These are phyloP conservation scores for Neofelis nebulosa DNA, from an alignment of 2,113 vertebrate species.

Conservation along the genomic window DNA sequence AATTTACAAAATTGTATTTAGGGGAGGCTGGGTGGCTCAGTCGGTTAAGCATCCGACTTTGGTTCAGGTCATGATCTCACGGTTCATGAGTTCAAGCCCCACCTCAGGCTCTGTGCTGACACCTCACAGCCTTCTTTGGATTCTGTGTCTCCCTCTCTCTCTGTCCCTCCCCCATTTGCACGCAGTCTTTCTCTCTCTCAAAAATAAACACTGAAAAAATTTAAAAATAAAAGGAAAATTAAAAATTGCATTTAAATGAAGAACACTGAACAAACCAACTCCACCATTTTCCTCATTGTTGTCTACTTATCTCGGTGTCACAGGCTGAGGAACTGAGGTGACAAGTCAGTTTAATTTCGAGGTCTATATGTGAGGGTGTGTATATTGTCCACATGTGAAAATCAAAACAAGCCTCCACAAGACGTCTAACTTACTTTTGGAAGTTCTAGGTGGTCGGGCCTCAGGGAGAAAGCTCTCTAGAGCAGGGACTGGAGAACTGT, in stretches of 20 bases:
- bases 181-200: too few relatives aligned
- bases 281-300: background rate
- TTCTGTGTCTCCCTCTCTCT: too few relatives aligned
- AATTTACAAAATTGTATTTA: background rate
- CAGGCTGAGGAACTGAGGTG: background rate
- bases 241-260: background rate
- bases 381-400: background rate
- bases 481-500: background rate
- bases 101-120: too few relatives aligned
- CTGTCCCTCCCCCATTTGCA: too few relatives aligned
- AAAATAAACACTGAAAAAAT: too few relatives aligned
- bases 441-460: background rate
- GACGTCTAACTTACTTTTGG: background rate
- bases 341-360: background rate
- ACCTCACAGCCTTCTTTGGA: too few relatives aligned
- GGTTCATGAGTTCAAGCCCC: too few relatives aligned
- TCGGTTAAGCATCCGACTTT: too few relatives aligned
- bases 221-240: too few relatives aligned
- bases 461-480: background rate
- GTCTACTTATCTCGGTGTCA: background rate
- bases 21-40: too few relatives aligned
- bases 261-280: background rate
- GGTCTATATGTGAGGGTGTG: background rate
- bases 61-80: too few relatives aligned
- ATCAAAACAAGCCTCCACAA: background rate